Conservation (phyloP, 1,140 invertebrate species). For the Ephestia elutella region DNA sequence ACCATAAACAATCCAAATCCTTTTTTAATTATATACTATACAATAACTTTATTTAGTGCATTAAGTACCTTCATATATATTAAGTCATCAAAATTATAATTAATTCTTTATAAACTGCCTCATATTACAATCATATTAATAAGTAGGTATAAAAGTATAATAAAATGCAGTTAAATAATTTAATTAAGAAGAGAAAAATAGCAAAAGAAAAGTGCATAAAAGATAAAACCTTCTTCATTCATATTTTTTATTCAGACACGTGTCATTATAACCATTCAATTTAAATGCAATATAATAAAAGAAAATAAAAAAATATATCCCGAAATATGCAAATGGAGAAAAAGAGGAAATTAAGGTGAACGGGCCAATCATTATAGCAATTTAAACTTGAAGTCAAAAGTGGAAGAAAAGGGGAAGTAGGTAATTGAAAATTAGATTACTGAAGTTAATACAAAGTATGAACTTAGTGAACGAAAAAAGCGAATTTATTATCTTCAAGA, state of each 20-base stretch:
- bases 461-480: slow-evolving; percentile 41
- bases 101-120: slow-evolving; percentile 58
- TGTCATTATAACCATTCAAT: slow-evolving; percentile 46
- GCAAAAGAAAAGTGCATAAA: slow-evolving; percentile 61
- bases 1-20: slow-evolving; percentile 20
- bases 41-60: slow-evolving; percentile 59
- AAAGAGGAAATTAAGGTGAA: slow-evolving; percentile 40
- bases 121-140: slow-evolving; percentile 48
- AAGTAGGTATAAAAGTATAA: too few relatives aligned
- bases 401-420: slow-evolving; percentile 30
- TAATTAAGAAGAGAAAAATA: slow-evolving; percentile 39
- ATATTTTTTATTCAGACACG: slow-evolving; percentile 22
- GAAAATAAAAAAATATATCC: slow-evolving; percentile 30
- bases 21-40: slow-evolving; percentile 46
- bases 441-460: slow-evolving; percentile 40
- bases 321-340: slow-evolving; percentile 35
- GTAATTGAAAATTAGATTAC: slow-evolving; percentile 47
- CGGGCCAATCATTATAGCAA: slow-evolving; percentile 29
- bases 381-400: slow-evolving; percentile 23
- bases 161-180: slow-evolving; percentile 57
- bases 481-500: slow-evolving; percentile 30
- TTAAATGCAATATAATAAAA: slow-evolving; percentile 41
- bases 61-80: slow-evolving; percentile 50
- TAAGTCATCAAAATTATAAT: slow-evolving; percentile 43
- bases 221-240: slow-evolving; percentile 32